A percentile compares a stretch with the other conserved stretches of the same genome.
phyloP scores from a whole-genome alignment of 2,113 vertebrate species.

The Rhegmatorhina hoffmannsi region DNA sequence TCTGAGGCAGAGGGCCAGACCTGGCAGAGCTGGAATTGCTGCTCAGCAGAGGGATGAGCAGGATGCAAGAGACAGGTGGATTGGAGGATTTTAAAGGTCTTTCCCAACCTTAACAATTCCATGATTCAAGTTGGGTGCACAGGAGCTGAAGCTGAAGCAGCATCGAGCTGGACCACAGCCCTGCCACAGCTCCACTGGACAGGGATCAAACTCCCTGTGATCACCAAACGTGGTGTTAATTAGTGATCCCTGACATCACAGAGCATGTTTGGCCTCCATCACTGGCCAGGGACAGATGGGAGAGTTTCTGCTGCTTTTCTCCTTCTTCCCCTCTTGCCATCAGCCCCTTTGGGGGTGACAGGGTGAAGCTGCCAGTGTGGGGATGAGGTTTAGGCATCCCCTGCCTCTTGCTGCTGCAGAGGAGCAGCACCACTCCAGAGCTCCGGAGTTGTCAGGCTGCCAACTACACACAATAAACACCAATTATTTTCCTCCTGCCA shows the following conservation, averaged over 20 bases:
- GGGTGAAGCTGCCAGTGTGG: not conserved
- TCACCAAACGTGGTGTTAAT: not conserved
- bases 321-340: not conserved
- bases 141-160: not conserved
- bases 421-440: not conserved
- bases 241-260: accelerated
- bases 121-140: accelerated
- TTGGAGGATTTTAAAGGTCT: not conserved
- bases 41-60: not conserved
- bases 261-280: not conserved
- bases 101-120: not conserved
- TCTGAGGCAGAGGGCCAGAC: not conserved
- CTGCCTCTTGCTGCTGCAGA: not conserved
- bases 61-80: not conserved
- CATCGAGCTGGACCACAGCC: not conserved
- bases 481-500: not conserved
- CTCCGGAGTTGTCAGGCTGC: not conserved
- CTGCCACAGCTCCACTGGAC: not conserved
- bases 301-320: not conserved
- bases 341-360: accelerated
- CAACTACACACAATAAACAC: not conserved
- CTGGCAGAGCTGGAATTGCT: not conserved
- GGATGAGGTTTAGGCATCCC: not conserved
- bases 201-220: not conserved
- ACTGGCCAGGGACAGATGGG: accelerated